Evolutionary conservation across 2,113 vertebrate genomes (phyloP), one percentile per base, ranked within the genome.

Genomic region (Oncorhynchus mykiss): DNA sequence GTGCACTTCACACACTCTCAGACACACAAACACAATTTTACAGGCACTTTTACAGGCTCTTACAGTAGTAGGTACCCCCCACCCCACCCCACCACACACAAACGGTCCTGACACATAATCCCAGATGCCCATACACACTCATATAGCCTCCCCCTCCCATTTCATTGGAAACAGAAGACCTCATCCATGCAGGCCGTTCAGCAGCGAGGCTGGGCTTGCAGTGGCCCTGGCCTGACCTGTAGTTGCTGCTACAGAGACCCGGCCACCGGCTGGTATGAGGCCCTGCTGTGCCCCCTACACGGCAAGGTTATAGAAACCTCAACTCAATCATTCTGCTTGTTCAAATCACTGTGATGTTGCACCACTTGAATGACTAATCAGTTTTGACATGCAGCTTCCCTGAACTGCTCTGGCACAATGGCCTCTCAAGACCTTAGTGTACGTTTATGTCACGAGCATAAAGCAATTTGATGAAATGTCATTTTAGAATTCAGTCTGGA

Each of bases 231-330:
- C 65, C 65, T 67, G 13, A 16, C 65, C 65, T 67, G 65, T 67
- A 67, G 65, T 29, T 67, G 65, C 65, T 67, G 29, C 67, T 20
- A 34, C 67, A 68, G 29, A 68, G 29, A 68, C 29, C 67, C 29
- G 7, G 67, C 51, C 51, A 54, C 51, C 51, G 51, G 67, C 14
- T 68, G 67, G 67, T 68, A 39, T 68, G 67, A 68, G 67, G 9
- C 67, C 67, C 31, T 34, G 16, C 16, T 20, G 67, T 68, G 67
- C 18, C 31, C 29, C 67, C 29, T 68, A 31, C 67, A 68, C 67
- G 29, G 29, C 24, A 68, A 68, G 67, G 67, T 68, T 34, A 68
- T 39, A 68, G 29, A 68, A 39, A n/a, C 67, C 67, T 68, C 67
- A 68, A 68, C 24, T 16, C 39, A 67, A 45, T 13, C 54, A 62